Conservation (phyloP, 2,797 vertebrate species). For the Phrynocephalus vlangalii region DNA sequence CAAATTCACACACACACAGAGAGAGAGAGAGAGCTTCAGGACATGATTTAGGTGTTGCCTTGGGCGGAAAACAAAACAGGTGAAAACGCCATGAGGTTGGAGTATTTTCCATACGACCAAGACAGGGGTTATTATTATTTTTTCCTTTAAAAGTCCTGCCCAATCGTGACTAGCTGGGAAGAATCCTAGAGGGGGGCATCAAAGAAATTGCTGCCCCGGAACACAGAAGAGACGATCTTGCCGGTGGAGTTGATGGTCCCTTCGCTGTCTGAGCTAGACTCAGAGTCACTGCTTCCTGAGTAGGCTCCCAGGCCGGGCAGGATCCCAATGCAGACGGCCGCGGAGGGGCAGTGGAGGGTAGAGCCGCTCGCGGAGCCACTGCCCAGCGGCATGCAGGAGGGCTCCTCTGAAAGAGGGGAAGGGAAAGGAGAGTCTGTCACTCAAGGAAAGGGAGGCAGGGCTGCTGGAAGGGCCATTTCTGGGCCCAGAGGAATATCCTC, state of each 20-base stretch:
- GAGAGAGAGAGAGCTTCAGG: not conserved
- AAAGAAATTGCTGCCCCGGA: conserved; percentile 81
- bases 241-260: conserved; percentile 89
- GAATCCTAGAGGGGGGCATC: conserved; percentile 73
- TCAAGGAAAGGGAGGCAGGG: rapidly evolving
- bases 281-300: conserved; percentile 96
- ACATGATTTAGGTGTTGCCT: conserved; percentile 52
- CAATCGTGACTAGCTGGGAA: conserved; percentile 49
- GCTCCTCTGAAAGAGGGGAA: conserved; percentile 70
- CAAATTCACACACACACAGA: not conserved
- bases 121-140: not conserved
- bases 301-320: conserved; percentile 93
- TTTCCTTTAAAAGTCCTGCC: not conserved
- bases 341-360: conserved; percentile 89
- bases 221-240: conserved; percentile 87
- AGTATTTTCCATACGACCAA: conserved; percentile 26
- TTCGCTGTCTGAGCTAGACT: conserved; percentile 98
- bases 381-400: conserved; percentile 69
- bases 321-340: conserved; percentile 94
- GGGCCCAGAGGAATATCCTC: too few species aligned
- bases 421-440: not conserved
- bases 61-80: not conserved
- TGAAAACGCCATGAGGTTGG: conserved; percentile 51
- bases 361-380: conserved; percentile 74
- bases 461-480: too few species aligned